Evolutionary conservation across 1,140 invertebrate genomes (phyloP).

Genomic region (Luehdorfia chinensis): DNA sequence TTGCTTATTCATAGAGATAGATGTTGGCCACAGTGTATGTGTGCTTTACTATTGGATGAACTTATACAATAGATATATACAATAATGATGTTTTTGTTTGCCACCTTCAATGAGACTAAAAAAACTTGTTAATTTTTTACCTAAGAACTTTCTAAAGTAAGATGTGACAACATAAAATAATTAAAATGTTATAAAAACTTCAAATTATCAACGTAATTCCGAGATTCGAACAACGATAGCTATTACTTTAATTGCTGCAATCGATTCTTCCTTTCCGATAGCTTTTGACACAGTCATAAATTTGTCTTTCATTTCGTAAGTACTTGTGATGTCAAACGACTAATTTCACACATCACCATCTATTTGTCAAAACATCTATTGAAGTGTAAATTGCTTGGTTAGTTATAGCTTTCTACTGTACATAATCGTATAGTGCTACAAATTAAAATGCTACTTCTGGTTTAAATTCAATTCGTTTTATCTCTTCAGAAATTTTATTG

Average conservation of each 20-base stretch:
- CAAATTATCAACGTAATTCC: slow-evolving; percentile 6
- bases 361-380: slow-evolving; percentile 52
- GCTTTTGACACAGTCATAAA: slow-evolving; percentile 20
- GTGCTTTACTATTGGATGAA: too few relatives aligned
- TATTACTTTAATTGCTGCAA: slow-evolving; percentile 16
- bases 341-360: slow-evolving; percentile 56
- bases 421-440: slow-evolving; percentile 17
- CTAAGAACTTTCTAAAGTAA: too few relatives aligned
- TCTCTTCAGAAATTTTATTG: too few relatives aligned
- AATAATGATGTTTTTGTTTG: too few relatives aligned
- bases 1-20: too few relatives aligned
- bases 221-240: slow-evolving; percentile 7
- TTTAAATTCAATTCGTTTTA: too few relatives aligned
- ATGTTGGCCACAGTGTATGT: too few relatives aligned
- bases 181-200: too few relatives aligned
- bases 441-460: neutral
- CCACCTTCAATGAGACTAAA: too few relatives aligned
- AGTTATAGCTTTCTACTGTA: slow-evolving; percentile 20
- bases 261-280: slow-evolving; percentile 13
- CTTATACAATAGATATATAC: too few relatives aligned
- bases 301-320: slow-evolving; percentile 26
- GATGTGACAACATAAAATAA: too few relatives aligned
- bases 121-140: too few relatives aligned
- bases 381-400: slow-evolving; percentile 50
- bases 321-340: slow-evolving; percentile 47